Base-by-base conservation (phyloP, 2,888 invertebrate genomes). In the Drosophila paranaensis region DNA sequence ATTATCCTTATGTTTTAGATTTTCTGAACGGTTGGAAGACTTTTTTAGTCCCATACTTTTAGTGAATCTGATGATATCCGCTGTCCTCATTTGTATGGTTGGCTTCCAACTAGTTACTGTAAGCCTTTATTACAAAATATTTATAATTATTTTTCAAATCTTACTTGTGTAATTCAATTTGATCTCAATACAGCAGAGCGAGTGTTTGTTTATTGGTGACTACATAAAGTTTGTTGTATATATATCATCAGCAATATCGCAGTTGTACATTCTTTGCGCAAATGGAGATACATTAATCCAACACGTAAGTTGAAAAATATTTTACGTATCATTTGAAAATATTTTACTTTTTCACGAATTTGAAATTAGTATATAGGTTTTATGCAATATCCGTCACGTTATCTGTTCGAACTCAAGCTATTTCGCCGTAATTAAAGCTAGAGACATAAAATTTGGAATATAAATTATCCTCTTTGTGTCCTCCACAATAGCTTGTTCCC, bases 91-190 rank as follows among this genome's bases (percentile, higher is more conserved):
- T 63, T 93, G 93, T 60, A 91, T 93, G 90, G 92, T 93, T 20
- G 93, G 93, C 20, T 92, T 93, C 87, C 93, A 93, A 62, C 84
- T 93, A 54, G 91, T 92, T 1, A 92, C 92, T 25, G 91, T 92
- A 70, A 58, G 80, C 77, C 40, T 27, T 45, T 9, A 2, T 0
- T 16, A 9, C 5, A n/a, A 48, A 11, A 1, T 10, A 30, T 33
- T 30, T 33, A n/a, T 33, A 6, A 30, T 5, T 16, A 16, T 6
- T 50, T 16, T 33, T 33, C 11, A 16, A 20, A 42, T 0, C 8
- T 9, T 10, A 5, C 11, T 16, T 13, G 2, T 16, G 2, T 3
- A 1, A 25, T 16, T 16, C 1, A 10, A 16, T 42, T 16, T 42
- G n/a, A 2, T 16, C 3, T 16, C 16, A 42, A 25, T n/a, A 5